Evolutionary conservation across 2,888 invertebrate species (phyloP).

Genomic region (Machimus atricapillus): DNA sequence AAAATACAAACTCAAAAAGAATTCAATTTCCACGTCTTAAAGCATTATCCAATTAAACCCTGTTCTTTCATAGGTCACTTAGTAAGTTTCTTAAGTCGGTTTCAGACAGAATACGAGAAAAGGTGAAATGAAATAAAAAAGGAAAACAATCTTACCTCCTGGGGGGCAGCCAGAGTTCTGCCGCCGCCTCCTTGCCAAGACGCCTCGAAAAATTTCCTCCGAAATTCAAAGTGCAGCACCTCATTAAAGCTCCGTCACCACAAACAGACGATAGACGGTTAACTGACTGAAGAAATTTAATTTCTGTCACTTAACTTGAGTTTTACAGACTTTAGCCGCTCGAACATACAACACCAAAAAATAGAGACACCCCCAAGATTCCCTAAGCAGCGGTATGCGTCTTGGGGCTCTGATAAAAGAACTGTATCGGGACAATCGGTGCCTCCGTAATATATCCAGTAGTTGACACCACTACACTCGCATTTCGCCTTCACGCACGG

Average conservation of each 20-base stretch:
- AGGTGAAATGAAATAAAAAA: background rate
- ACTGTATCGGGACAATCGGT: constrained; percentile 1
- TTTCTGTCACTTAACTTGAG: constrained; percentile 18
- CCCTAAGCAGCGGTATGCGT: background rate
- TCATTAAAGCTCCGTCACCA: background rate
- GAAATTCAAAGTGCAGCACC: background rate
- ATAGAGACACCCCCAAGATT: background rate
- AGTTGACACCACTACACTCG: background rate
- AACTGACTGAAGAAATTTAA: constrained; percentile 18
- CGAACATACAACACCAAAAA: background rate
- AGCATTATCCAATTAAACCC: background rate
- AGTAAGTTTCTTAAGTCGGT: background rate
- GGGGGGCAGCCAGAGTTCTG: background rate
- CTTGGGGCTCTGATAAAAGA: background rate
- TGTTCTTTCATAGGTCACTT: background rate
- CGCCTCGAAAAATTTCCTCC: background rate
- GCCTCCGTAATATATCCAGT: background rate
- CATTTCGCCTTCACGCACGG: background rate
- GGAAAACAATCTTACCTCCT: background rate
- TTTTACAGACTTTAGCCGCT: background rate
- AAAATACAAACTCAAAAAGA: background rate
- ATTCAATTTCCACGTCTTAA: background rate
- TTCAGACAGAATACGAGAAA: background rate
- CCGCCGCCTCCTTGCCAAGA: background rate
- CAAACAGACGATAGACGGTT: background rate